Conservation (phyloP, 1,140 invertebrate genomes). For the Helicoverpa armigera region DNA sequence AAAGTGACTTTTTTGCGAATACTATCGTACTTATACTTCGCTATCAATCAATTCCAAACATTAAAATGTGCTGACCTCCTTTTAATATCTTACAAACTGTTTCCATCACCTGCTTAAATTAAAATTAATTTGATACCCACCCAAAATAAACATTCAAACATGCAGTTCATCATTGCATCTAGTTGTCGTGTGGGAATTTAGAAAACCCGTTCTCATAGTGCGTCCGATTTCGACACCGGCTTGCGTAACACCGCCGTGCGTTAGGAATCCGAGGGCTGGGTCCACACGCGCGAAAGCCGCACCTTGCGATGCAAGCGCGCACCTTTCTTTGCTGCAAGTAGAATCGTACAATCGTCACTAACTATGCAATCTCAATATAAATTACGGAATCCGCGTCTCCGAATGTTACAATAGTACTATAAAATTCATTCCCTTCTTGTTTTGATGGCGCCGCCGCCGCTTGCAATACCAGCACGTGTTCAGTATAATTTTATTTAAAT, state of each 20-base stretch:
- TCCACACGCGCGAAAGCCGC: slow-evolving; percentile 20
- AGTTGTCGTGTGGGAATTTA: slow-evolving; percentile 58
- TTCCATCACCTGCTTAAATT: slow-evolving; percentile 2
- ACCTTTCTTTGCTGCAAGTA: slow-evolving; percentile 6
- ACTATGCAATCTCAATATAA: background rate
- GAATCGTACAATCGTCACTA: too few species aligned
- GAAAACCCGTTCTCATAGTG: slow-evolving; percentile 55
- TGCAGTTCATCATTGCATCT: slow-evolving; percentile 45
- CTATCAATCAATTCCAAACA: background rate
- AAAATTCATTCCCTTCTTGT: background rate
- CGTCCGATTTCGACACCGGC: slow-evolving; percentile 50
- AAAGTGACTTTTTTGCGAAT: too few species aligned
- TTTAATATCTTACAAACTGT: slow-evolving; percentile 3
- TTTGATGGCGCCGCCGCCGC: background rate
- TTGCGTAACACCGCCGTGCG: slow-evolving; percentile 51
- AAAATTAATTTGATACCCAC: slow-evolving; percentile 4
- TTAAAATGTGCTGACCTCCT: background rate
- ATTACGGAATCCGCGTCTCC: background rate
- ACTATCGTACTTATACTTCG: too few species aligned
- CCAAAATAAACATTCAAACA: background rate
- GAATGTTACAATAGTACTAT: slow-evolving; percentile 2
- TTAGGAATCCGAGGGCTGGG: slow-evolving; percentile 37
- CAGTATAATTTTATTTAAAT: slow-evolving; percentile 36
- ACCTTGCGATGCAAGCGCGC: background rate
- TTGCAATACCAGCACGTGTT: slow-evolving; percentile 27